Base-by-base conservation (phyloP, 1,140 invertebrate species). In the Cydia splendana region DNA sequence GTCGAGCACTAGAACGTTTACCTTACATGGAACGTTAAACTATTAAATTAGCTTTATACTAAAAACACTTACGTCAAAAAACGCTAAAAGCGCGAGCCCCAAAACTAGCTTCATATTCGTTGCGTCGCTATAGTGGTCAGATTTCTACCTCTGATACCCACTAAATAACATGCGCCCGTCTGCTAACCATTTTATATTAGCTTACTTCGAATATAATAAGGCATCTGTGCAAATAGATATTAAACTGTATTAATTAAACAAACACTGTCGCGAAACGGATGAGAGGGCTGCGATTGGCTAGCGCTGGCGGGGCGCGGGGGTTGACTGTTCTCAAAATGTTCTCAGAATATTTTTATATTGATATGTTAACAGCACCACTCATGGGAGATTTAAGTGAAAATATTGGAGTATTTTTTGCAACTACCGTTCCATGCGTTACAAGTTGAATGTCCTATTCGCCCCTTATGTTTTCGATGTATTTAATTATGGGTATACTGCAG, bases 101-200 rank as follows among this genome's bases (percentile, higher is more conserved):
- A 71, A 71, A 18, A 71, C 34, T 18, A 71, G 9, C 67, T 38
- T 71, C 67, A 71, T 71, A 18, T 38, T 38, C 34, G 34, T 45
- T 34, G 67, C 67, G 30, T 18, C 30, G 34, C 38, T 18, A 7
- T 45, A 71, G 67, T 71, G 67, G 67, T 71, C 67, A 71, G 67
- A 71, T 71, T 71, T 71, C 67, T 71, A 38, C 67, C 67, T 71
- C 67, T 71, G 67, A 71, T 34, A 62, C 34, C 67, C 67, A 71
- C 67, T 71, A 71, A 71, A 71, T 71, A 45, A 38, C 67, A n/a
- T 2, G n/a, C 15, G 13, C 34, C 2, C 3, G 30, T 10, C 30
- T 18, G 67, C n/a, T 42, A 38, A 38, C 67, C 67, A 45, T 71
- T 71, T 42, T 71, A 71, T 71, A 71, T 71, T 71, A 71, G 34